Evolutionary conservation across 1,140 invertebrate genomes (phyloP), one percentile per base, ranked within the genome.

Genomic region (Drosophila repleta): DNA sequence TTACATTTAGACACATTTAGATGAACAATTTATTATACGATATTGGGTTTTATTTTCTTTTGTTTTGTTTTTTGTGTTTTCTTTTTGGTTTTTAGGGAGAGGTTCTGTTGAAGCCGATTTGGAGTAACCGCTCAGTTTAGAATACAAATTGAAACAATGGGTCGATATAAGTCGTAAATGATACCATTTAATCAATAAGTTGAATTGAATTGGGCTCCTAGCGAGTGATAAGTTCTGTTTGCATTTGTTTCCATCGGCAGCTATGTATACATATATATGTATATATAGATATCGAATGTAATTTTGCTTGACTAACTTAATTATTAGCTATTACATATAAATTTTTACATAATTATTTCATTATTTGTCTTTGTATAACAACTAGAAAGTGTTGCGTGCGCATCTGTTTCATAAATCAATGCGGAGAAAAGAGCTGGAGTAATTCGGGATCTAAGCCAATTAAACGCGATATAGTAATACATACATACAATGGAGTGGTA

Each of bases 291-390:
- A 35, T 35, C 45, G 57, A 69, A 74, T 69, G 80, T 75, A 87
- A 80, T 87, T 85, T 67, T 72, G 57, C 67, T 72, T 79, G 60
- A 66, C 79, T 75, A 88, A 88, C 83, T 88, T 88, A 88, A 88
- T 79, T 88, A 79, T 88, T 88, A 52, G 79, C 83, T 88, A 88
- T 87, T 85, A 87, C 79, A 85, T 85, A 70, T 88, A 83, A 79
- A 78, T 88, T 82, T 87, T 69, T 88, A 79, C 76, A 88, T 66
- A 72, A 81, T 62, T 45, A 18, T 66, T 35, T 66, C 26, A 69
- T 88, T 83, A 88, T 87, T 88, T 88, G 83, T 88, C 83, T 88
- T 88, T 88, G 83, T 83, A 79, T 88, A 83, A 88, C 75, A 79
- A 88, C 83, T 88, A 87, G 82, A 88, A 84, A 73, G 74, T 71